These are phyloP conservation scores for Tanytarsus gracilentus DNA, from an alignment of 2,888 invertebrate genomes.

Conservation along the genomic window DNA sequence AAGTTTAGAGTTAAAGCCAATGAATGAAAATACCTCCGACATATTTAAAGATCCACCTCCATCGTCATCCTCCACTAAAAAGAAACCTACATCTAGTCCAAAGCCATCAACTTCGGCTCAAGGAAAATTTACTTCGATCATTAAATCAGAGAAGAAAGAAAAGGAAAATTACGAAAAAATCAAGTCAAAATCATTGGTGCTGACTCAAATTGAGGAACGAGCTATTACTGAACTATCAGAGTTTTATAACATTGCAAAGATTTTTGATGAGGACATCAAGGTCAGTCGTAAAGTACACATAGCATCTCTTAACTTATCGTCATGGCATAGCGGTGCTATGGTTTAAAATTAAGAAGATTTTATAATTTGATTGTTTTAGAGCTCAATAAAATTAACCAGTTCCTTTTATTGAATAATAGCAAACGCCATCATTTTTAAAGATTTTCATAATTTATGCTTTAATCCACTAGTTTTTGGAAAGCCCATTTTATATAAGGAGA, in stretches of 20 bases:
- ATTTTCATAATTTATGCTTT: no score
- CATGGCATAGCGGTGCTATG: constrained; percentile 13
- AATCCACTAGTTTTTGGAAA: no score
- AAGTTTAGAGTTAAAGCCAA: constrained; percentile 14
- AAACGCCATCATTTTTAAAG: no score
- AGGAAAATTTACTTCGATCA: constrained; percentile 49
- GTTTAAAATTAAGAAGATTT: no score
- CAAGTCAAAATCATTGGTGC: constrained; percentile 59
- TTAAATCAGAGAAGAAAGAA: constrained; percentile 64
- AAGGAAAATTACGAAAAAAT: constrained; percentile 61
- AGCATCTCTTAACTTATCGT: constrained; percentile 11
- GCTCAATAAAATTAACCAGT: no score
- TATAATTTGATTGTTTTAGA: no score
- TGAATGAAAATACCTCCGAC: constrained; percentile 30
- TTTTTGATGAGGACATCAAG: constrained; percentile 63
- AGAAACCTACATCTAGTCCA: constrained; percentile 38
- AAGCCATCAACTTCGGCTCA: constrained; percentile 33
- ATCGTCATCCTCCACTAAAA: constrained; percentile 33
- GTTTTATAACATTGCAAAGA: constrained; percentile 63
- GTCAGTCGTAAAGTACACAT: constrained; percentile 40
- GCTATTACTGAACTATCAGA: constrained; percentile 69
- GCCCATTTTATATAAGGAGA: constrained; percentile 88
- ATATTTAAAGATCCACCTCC: constrained; percentile 28
- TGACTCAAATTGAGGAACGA: constrained; percentile 81
- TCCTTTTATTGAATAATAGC: no score